These are phyloP conservation scores for Morpho helenor DNA, from an alignment of 2,888 invertebrate genomes.

Conservation along the genomic window DNA sequence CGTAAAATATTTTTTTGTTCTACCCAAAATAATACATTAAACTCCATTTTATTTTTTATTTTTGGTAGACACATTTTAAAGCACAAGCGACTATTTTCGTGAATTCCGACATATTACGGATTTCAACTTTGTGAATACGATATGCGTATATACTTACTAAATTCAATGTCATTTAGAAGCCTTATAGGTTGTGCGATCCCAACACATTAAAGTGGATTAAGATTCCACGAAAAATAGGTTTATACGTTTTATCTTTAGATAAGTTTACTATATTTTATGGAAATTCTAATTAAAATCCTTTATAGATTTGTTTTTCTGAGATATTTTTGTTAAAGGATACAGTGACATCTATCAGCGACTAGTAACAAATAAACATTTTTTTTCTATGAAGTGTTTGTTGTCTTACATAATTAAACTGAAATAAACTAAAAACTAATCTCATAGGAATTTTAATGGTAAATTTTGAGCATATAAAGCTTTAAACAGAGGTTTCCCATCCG, in stretches of 20 bases:
- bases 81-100: background rate
- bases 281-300: too few relatives aligned
- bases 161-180: conserved; percentile 19
- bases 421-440: too few relatives aligned
- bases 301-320: too few relatives aligned
- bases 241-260: background rate
- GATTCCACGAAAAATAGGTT: background rate
- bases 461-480: too few relatives aligned
- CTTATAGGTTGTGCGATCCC: conserved; percentile 1
- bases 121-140: too few relatives aligned
- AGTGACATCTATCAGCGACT: conserved; percentile 3
- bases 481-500: too few relatives aligned
- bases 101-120: background rate
- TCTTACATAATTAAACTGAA: too few relatives aligned
- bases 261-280: background rate
- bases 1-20: too few relatives aligned
- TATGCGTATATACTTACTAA: background rate
- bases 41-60: background rate
- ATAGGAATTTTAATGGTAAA: too few relatives aligned
- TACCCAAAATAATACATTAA: too few relatives aligned
- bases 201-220: conserved; percentile 9
- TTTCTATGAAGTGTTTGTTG: too few relatives aligned
- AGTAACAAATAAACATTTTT: background rate
- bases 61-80: background rate
- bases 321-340: too few relatives aligned